Evolutionary conservation across 2,113 vertebrate species (phyloP).

Genomic region (Spea multiplicata): DNA sequence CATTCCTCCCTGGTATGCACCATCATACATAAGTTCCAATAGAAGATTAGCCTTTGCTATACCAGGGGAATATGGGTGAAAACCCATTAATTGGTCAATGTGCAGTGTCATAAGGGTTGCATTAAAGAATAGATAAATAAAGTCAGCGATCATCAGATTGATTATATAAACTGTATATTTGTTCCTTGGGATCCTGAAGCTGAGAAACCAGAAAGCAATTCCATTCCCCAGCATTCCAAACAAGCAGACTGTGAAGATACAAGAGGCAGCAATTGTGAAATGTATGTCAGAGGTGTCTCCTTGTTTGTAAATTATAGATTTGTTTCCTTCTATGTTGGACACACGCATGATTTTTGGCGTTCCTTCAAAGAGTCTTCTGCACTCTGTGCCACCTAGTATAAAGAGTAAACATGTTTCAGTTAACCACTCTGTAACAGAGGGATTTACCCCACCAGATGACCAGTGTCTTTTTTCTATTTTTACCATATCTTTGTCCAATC

Average conservation of each 20-base stretch:
- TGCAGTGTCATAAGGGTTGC: not conserved
- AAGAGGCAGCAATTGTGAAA: slow-evolving; percentile 24
- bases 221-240: slow-evolving; percentile 50
- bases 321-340: not conserved
- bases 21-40: slow-evolving; percentile 42
- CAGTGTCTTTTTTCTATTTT: too few relatives aligned
- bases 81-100: slow-evolving; percentile 41
- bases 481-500: too few relatives aligned
- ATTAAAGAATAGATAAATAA: slow-evolving; percentile 48
- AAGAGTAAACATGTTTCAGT: not conserved
- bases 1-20: slow-evolving; percentile 44
- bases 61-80: not conserved
- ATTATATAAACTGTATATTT: slow-evolving; percentile 47
- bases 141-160: slow-evolving; percentile 40
- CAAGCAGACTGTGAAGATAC: slow-evolving; percentile 4
- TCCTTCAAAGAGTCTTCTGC: not conserved
- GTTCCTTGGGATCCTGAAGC: slow-evolving; percentile 31
- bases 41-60: not conserved
- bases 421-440: too few relatives aligned
- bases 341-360: slow-evolving; percentile 6
- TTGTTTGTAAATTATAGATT: not conserved
- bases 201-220: slow-evolving; percentile 47
- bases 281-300: slow-evolving; percentile 16
- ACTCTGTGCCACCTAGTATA: not conserved
- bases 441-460: too few relatives aligned